Base-by-base conservation (phyloP, 2,797 vertebrate species). In the Ceyx erithaca region DNA sequence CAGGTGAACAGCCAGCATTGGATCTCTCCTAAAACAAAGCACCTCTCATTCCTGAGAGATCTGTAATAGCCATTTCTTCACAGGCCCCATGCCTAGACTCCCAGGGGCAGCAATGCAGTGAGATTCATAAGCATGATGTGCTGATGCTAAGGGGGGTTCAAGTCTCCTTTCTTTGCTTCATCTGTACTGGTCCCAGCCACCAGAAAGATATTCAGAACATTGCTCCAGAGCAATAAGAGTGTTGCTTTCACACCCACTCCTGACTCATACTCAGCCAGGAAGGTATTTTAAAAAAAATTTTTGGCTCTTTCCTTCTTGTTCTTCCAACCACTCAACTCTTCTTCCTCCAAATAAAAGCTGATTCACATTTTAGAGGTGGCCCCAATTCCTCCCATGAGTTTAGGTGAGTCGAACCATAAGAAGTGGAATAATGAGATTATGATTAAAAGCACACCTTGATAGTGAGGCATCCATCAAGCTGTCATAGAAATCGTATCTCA, bases 391-490 rank as follows among this genome's bases (percentile, higher is more conserved):
- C 96, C 95, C 96, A 93, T 95, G 96, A 97, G 93, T 90, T 95
- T 96, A 96, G 96, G 97, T 96, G 95, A 97, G 94, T 93, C 73
- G 92, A 94, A 94, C 96, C 95, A 97, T 96, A 97, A 97, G 97
- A 97, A 96, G 91, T 96, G 86, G 97, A 97, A 97, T 97, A 97
- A 97, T 97, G 97, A 97, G 96, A 96, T 98, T 96, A 97, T 97
- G 96, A 98, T 97, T 98, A 98, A 98, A 98, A 97, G 95, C 96
- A 97, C 95, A 97, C 96, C 96, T 97, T 97, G 95, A 97, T 97
- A 96, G 97, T 95, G 92, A 90, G 89, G 93, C 96, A 98, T 98
- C 97, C 97, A 97, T 98, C 97, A 98, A 96, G 80, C 97, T 98
- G 97, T 97, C 97, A 97, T 89, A 93, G 92, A 96, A 97, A 97